Evolutionary conservation across 1,140 invertebrate genomes (phyloP).

Genomic region (Meloidogyne exigua): DNA sequence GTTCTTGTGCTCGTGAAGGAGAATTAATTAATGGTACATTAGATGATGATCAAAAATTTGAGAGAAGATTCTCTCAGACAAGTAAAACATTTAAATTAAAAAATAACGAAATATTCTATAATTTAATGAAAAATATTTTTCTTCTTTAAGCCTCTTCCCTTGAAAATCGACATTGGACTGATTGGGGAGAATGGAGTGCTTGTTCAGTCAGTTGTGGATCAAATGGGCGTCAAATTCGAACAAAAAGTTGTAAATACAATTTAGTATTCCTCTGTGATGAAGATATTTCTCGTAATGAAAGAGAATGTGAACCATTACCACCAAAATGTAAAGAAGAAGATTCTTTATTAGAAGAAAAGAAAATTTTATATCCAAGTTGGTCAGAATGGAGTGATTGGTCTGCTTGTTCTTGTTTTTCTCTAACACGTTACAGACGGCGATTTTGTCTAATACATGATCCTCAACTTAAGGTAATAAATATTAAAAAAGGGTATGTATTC

Average conservation of each 20-base stretch:
- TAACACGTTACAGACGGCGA: slow-evolving; percentile 54
- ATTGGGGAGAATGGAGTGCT: slow-evolving; percentile 59
- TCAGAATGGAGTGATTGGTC: slow-evolving; percentile 52
- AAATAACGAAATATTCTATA: too few species aligned
- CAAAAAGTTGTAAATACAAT: slow-evolving; percentile 66
- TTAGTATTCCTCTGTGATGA: slow-evolving; percentile 67
- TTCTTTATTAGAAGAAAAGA: not conserved
- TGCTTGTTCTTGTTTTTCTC: slow-evolving; percentile 56
- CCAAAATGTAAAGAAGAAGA: not conserved
- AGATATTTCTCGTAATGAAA: slow-evolving; percentile 70
- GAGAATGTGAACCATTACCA: slow-evolving; percentile 73
- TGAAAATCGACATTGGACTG: slow-evolving; percentile 26
- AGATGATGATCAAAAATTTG: not conserved
- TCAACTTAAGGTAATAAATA: slow-evolving; percentile 35
- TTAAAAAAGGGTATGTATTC: not conserved
- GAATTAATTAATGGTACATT: not conserved
- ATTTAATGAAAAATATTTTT: too few species aligned
- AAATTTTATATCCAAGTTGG: slow-evolving; percentile 43
- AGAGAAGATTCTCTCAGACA: slow-evolving; percentile 15
- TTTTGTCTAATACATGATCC: slow-evolving; percentile 56
- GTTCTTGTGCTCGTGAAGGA: slow-evolving; percentile 21
- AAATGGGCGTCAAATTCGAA: slow-evolving; percentile 73
- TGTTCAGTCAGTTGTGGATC: slow-evolving; percentile 76
- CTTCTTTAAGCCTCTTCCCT: not conserved
- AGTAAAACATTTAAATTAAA: not conserved